Conservation (phyloP, 2,888 invertebrate genomes). For the Drosophila prostipennis region DNA sequence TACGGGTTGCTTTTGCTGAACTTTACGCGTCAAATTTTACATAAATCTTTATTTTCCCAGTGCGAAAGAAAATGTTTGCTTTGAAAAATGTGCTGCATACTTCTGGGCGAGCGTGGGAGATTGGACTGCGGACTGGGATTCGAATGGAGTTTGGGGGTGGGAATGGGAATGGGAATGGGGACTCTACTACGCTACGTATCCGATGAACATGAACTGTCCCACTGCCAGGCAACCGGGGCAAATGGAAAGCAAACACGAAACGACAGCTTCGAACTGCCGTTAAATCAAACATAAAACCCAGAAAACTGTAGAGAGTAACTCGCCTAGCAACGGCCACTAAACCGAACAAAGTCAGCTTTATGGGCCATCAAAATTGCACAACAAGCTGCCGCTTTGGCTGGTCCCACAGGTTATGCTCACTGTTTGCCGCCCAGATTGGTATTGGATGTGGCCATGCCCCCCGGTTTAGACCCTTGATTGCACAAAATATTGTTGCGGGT, state of each 20-base stretch:
- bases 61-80: constrained; percentile 29
- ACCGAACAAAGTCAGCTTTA: constrained; percentile 57
- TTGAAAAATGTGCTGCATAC: constrained; percentile 31
- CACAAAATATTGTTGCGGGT: constrained; percentile 41
- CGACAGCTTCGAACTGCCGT: constrained; percentile 46
- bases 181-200: neutral
- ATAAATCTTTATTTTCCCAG: constrained; percentile 56
- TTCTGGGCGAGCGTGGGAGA: constrained; percentile 10
- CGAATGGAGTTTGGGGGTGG: neutral
- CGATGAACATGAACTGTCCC: constrained; percentile 37
- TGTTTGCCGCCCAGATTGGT: constrained; percentile 38
- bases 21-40: constrained; percentile 48
- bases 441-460: neutral
- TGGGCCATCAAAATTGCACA: constrained; percentile 58
- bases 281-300: constrained; percentile 50
- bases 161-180: neutral
- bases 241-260: constrained; percentile 47
- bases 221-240: constrained; percentile 50
- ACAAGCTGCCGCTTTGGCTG: constrained; percentile 38
- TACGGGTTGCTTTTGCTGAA: constrained; percentile 38
- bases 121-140: constrained; percentile 3
- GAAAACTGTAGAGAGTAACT: constrained; percentile 31
- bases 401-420: constrained; percentile 29
- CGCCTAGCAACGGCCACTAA: constrained; percentile 45
- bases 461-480: constrained; percentile 36